Evolutionary conservation across 2,888 invertebrate species (phyloP), one percentile per base, ranked within the genome.

Genomic region (Morpho helenor): DNA sequence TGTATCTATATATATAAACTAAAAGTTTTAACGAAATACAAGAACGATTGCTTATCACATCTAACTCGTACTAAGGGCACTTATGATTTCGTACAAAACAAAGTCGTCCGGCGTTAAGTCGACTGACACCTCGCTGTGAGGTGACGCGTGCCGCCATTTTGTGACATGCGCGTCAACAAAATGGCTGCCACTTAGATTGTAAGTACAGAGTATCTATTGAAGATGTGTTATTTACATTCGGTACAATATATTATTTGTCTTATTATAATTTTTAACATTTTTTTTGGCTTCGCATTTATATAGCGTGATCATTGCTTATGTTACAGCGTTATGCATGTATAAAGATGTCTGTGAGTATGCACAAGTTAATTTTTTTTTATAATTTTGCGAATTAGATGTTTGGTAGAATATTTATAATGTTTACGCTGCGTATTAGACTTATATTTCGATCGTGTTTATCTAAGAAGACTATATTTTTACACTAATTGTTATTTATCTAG

Each of bases 251-350:
- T 82, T 80, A 76, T 80, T 76, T 66, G 64, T 51, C 65, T 61
- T 57, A 64, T 69, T 73, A 72, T 79, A 77, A 70, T 76, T 77
- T 76, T 77, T 78, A 79, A 72, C 65, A 76, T 77, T 84, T 82
- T 52, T 62, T 62, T 57, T 55, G 74, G 90, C 90, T 89, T 89
- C 79, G 89, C 89, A 88, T 90, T 88, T 88, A 86, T 31, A 31
- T 79, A 80, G 85, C 84, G 84, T 88, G 85, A 78, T 80, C 82
- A 83, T 31, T 86, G 88, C 88, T 88, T 88, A 82, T 82, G 81
- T 87, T 87, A 84, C 82, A 85, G 87, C 86, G 83, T 88, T 82
- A 75, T 87, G 90, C 90, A 89, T 89, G 89, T 86, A 79, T 75
- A 81, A 80, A 76, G 77, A 79, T 83, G 86, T 87, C 77, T 84